phyloP scores from a whole-genome alignment of 2,797 vertebrate species.

The Antrozous pallidus region DNA sequence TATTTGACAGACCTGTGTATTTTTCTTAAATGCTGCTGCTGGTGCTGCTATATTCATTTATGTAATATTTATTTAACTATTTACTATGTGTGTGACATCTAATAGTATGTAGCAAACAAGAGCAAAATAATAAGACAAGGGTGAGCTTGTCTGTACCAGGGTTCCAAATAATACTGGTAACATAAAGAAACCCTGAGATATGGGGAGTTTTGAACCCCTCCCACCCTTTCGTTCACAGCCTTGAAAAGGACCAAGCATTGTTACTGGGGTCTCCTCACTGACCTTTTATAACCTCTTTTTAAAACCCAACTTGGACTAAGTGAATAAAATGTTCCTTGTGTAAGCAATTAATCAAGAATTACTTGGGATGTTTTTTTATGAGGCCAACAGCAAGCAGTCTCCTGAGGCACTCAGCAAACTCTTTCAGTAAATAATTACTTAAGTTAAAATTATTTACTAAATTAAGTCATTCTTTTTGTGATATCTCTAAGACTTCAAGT shows the following conservation, averaged over 20 bases:
- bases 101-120: neutral
- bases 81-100: neutral
- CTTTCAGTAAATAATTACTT: conserved; percentile 77
- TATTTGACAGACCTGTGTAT: neutral
- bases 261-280: neutral
- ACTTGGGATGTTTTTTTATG: conserved; percentile 55
- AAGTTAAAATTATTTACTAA: conserved; percentile 81
- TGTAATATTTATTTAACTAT: neutral
- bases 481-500: conserved; percentile 62
- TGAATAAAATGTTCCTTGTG: conserved; percentile 54
- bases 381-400: conserved; percentile 40
- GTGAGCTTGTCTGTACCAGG: neutral
- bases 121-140: neutral
- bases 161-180: neutral
- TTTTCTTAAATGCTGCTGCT: neutral
- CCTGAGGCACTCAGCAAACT: neutral
- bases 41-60: neutral
- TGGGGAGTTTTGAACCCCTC: neutral
- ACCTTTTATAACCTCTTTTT: conserved; percentile 18
- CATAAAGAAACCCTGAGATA: neutral
- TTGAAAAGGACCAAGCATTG: neutral
- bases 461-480: conserved; percentile 74
- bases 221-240: neutral
- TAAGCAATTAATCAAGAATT: conserved; percentile 75
- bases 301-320: conserved; percentile 49